Conservation (phyloP, 2,113 vertebrate species). For the Corythornis vintsioides region DNA sequence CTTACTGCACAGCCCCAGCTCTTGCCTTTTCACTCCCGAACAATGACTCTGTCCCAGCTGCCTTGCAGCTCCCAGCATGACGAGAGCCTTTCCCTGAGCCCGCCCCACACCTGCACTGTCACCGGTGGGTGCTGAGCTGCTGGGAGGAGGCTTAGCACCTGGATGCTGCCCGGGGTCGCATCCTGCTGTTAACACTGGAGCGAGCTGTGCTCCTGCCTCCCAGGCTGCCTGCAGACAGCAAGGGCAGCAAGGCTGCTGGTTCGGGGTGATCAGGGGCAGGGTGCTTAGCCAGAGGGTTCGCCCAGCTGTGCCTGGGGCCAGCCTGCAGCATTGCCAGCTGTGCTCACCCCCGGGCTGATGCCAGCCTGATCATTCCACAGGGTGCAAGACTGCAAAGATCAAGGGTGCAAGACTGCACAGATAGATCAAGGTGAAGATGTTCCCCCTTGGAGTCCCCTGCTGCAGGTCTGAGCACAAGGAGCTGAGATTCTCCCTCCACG, state of each 20-base stretch:
- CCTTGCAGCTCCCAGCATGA: background rate
- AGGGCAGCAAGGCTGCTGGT: background rate
- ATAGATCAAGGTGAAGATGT: fast-evolving
- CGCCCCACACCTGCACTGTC: background rate
- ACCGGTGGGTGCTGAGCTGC: background rate
- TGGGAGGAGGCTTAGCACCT: background rate
- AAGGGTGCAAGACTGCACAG: fast-evolving
- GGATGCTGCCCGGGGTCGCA: background rate
- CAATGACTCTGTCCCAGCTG: background rate
- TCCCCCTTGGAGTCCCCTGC: background rate
- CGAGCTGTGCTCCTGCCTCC: background rate
- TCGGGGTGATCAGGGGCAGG: background rate
- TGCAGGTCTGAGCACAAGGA: background rate
- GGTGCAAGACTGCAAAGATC: fast-evolving
- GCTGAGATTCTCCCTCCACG: background rate
- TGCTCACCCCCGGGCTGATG: fast-evolving
- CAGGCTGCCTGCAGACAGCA: background rate
- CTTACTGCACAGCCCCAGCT: slow-evolving; percentile 29
- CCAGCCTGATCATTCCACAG: background rate
- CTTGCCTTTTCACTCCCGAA: background rate
- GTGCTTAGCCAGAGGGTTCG: background rate
- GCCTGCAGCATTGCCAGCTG: background rate
- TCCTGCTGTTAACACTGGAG: background rate
- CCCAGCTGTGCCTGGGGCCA: background rate
- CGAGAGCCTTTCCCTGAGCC: background rate